Base-by-base conservation (phyloP, 1,140 invertebrate species). In the Yoshiicerus persimilis region DNA sequence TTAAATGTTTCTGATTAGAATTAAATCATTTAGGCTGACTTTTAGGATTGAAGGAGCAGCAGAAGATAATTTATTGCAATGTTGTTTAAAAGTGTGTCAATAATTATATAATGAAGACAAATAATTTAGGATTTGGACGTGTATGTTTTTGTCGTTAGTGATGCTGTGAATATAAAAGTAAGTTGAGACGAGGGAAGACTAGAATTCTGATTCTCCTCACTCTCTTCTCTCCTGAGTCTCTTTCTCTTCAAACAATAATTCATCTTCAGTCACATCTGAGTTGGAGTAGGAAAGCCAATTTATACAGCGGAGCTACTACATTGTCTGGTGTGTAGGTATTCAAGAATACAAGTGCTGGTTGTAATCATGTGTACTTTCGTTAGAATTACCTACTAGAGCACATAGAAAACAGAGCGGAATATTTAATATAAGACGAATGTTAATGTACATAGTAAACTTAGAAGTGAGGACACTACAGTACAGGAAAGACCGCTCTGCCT, bases 181-280 rank as follows among this genome's bases (percentile, higher is more conserved):
- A 34, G 23, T 38, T 1, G 47, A n/a, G 2, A 11, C 16, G 27
- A 64, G 23, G 30, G 25, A 16, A 36, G 62, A 25, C n/a, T 23
- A 23, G 56, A 66, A 62, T 86, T 38, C 34, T 20, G 32, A 70
- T 86, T 62, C 32, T 30, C 25, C 20, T 86, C 34, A 70, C 23
- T 38, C 34, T 75, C 34, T 75, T 13, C 9, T 34, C 27, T 34
- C 38, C 23, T 16, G 34, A 75, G 41, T 77, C 77, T 83, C 41
- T 83, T 75, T 88, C 86, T 89, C 25, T 64, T 39, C 11, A 83
- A 87, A 87, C 66, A 87, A 87, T 87, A 87, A 83, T 87, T 87
- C 87, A 87, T 87, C 87, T 87, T 87, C 27, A 87, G 87, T 87
- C 75, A 87, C 87, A 87, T 87, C 87, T 75, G 87, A 87, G 30